A percentile compares a stretch with the other conserved stretches of the same genome.
These are phyloP conservation scores for Trilocha varians DNA, from an alignment of 2,888 invertebrate species.

Conservation along the genomic window DNA sequence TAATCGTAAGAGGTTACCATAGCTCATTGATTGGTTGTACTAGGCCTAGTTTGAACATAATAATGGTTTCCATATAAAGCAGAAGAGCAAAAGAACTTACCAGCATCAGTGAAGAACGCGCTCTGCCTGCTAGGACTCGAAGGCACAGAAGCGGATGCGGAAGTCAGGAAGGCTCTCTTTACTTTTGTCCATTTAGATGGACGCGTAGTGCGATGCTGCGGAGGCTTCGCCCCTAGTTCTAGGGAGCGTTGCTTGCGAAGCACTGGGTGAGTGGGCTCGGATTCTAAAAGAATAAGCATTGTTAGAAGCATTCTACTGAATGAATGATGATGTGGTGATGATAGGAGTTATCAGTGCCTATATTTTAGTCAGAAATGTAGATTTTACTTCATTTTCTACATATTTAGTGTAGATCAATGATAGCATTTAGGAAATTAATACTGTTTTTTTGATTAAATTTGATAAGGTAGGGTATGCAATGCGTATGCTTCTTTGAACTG, in stretches of 20 bases:
- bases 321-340: too few species aligned
- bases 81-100: conserved; percentile 38
- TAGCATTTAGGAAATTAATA: too few species aligned
- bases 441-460: too few species aligned
- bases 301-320: not conserved
- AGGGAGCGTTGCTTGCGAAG: conserved; percentile 65
- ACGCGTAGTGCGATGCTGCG: conserved; percentile 66
- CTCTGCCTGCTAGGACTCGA: conserved; percentile 79
- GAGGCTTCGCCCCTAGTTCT: conserved; percentile 59
- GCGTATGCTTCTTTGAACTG: too few species aligned
- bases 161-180: conserved; percentile 79
- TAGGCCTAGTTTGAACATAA: not conserved
- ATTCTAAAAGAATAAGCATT: conserved; percentile 31
- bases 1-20: too few species aligned
- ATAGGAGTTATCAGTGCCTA: too few species aligned
- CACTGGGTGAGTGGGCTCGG: conserved; percentile 54
- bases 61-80: not conserved
- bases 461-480: too few species aligned
- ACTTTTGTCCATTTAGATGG: conserved; percentile 83
- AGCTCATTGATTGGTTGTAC: too few species aligned
- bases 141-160: conserved; percentile 75
- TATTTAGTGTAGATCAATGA: too few species aligned
- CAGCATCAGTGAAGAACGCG: conserved; percentile 78
- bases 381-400: too few species aligned
- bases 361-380: too few species aligned